phyloP scores from a whole-genome alignment of 2,113 vertebrate genomes.

The Carettochelys insculpta region DNA sequence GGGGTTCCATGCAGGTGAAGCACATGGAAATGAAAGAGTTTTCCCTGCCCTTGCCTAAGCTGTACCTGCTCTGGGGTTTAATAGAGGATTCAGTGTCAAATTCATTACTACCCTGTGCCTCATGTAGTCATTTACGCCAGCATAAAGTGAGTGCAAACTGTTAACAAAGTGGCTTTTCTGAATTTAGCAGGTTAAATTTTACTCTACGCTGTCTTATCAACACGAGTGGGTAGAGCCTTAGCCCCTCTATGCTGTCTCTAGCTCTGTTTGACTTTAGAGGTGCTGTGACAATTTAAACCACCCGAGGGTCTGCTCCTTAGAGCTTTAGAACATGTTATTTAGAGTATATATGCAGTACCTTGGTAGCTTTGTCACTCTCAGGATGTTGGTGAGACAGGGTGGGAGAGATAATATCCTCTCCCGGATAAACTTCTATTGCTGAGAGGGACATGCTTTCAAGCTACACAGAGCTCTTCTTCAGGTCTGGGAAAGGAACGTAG shows the following conservation, averaged over 20 bases:
- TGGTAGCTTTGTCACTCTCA: background rate
- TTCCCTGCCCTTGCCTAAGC: background rate
- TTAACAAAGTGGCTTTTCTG: background rate
- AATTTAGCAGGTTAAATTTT: fast-evolving
- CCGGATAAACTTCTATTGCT: background rate
- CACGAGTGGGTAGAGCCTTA: background rate
- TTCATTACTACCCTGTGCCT: background rate
- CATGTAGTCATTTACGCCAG: background rate
- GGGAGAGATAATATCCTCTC: background rate
- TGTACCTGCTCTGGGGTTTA: background rate
- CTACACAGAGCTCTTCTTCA: background rate
- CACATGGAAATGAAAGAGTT: background rate
- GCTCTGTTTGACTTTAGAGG: background rate
- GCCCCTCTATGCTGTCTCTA: background rate
- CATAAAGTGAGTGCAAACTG: background rate
- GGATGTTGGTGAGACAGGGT: background rate
- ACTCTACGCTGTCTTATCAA: background rate
- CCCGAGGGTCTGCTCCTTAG: background rate
- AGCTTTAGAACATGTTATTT: background rate
- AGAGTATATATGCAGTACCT: background rate
- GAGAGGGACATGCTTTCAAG: background rate
- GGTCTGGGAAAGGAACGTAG: background rate
- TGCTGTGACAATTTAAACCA: background rate
- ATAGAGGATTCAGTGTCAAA: background rate
- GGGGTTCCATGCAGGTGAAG: background rate